phyloP scores from a whole-genome alignment of 1,140 invertebrate genomes.

The Leucophenga varia region DNA sequence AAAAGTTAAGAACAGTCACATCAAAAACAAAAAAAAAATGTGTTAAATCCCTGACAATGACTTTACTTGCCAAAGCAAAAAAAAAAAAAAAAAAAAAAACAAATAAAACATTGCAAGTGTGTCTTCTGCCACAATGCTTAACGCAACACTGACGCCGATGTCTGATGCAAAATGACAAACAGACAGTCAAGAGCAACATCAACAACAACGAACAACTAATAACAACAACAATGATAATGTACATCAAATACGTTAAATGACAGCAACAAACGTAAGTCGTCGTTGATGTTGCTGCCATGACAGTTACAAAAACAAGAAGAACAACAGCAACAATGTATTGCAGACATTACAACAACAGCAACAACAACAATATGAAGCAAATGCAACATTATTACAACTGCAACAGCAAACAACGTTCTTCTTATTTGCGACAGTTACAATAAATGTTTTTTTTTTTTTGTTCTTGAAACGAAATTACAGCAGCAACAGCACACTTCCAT shows the following conservation, averaged over 20 bases:
- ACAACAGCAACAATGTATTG: neutral
- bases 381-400: neutral
- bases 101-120: slow-evolving; percentile 33
- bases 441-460: slow-evolving; percentile 53
- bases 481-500: slow-evolving; percentile 32
- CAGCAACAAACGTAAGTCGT: slow-evolving; percentile 24
- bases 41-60: too few species aligned
- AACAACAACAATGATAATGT: too few species aligned
- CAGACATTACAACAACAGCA: slow-evolving; percentile 19
- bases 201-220: too few species aligned
- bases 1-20: slow-evolving; percentile 9
- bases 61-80: slow-evolving; percentile 13
- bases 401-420: slow-evolving; percentile 14
- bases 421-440: slow-evolving; percentile 37
- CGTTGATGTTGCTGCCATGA: too few species aligned
- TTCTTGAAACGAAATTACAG: too few species aligned
- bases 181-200: too few species aligned
- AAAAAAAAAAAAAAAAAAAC: slow-evolving; percentile 3
- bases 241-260: slow-evolving; percentile 49
- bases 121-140: too few species aligned
- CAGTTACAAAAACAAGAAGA: neutral
- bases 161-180: too few species aligned
- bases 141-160: too few species aligned
- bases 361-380: slow-evolving; percentile 5
- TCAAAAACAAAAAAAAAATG: too few species aligned